Conservation (phyloP, 2,797 vertebrate species). For the Danionella dracula region DNA sequence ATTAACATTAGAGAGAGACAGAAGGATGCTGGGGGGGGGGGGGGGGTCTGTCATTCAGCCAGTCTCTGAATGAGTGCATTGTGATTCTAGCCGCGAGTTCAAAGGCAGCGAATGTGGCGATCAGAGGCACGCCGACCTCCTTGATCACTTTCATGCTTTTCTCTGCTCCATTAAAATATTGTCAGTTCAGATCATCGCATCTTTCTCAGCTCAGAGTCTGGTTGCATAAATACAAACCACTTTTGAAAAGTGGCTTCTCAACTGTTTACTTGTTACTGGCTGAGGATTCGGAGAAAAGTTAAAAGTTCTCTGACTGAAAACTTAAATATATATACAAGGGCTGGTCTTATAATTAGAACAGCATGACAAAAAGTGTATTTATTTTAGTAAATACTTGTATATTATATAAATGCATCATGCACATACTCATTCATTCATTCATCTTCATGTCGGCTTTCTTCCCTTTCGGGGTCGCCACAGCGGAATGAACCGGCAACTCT, state of each 20-base stretch:
- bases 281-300: neutral
- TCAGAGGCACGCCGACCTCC: slow-evolving; percentile 74
- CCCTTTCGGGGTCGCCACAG: no score
- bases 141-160: slow-evolving; percentile 84
- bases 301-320: neutral
- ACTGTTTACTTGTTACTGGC: slow-evolving; percentile 2
- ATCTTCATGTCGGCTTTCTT: no score
- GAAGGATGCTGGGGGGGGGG: slow-evolving; percentile 29
- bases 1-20: slow-evolving; percentile 58
- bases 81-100: slow-evolving; percentile 71
- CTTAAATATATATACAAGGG: no score
- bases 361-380: no score
- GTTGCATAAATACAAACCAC: slow-evolving; percentile 23
- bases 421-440: no score
- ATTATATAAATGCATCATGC: no score
- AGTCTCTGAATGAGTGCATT: slow-evolving; percentile 76
- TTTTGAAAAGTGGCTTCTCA: neutral
- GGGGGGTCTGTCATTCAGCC: slow-evolving; percentile 34
- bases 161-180: slow-evolving; percentile 76
- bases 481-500: no score
- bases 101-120: slow-evolving; percentile 70
- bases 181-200: slow-evolving; percentile 78
- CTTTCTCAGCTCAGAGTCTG: slow-evolving; percentile 71
- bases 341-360: no score
- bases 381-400: no score